Conservation (phyloP, 2,888 invertebrate genomes). For the Leucophenga montana region DNA sequence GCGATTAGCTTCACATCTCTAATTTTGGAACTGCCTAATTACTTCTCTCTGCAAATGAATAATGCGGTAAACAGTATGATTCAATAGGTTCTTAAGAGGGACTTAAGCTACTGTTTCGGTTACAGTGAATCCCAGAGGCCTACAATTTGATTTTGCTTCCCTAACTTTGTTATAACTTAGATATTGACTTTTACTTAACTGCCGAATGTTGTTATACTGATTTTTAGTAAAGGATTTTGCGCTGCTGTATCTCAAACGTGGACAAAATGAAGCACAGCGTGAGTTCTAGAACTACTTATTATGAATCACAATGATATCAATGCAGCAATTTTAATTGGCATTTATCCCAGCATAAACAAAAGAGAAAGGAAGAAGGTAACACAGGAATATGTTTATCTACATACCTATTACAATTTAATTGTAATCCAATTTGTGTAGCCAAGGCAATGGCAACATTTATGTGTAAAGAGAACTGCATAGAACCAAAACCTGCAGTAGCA, state of each 20-base stretch:
- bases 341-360: conserved; percentile 10
- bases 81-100: too few species aligned
- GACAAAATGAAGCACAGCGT: conserved; percentile 12
- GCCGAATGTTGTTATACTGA: too few species aligned
- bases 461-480: conserved; percentile 25
- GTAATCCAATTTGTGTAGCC: conserved; percentile 61
- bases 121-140: too few species aligned
- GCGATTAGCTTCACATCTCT: too few species aligned
- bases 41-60: too few species aligned
- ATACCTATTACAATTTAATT: conserved; percentile 58
- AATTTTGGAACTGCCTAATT: too few species aligned
- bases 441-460: conserved; percentile 41
- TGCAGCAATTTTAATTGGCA: conserved; percentile 20
- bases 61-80: too few species aligned
- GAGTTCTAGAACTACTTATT: background rate
- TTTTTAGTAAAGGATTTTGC: too few species aligned
- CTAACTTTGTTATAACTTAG: too few species aligned
- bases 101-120: too few species aligned
- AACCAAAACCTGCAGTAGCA: conserved; percentile 56
- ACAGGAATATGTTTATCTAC: background rate
- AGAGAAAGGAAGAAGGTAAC: background rate
- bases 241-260: background rate
- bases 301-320: conserved; percentile 9
- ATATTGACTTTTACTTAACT: too few species aligned
- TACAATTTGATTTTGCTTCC: too few species aligned